Conservation (phyloP, 1,140 invertebrate genomes). For the Phocides pigmalion region DNA sequence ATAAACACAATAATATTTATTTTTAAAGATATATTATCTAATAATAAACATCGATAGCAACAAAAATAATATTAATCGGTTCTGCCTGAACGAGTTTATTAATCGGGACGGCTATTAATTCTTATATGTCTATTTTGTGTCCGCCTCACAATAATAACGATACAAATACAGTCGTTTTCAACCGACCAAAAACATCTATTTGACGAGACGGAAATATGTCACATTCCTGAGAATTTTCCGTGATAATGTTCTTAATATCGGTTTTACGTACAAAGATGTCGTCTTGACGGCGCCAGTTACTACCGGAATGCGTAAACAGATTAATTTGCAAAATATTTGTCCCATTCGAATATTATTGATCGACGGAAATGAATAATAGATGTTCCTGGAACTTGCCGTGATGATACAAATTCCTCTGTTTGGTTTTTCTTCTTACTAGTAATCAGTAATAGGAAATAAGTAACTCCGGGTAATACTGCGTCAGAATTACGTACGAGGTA, state of each 20-base stretch:
- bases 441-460: too few relatives aligned
- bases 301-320: slow-evolving; percentile 21
- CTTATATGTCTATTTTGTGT: slow-evolving; percentile 32
- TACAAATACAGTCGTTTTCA: slow-evolving; percentile 40
- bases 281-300: slow-evolving; percentile 28
- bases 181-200: slow-evolving; percentile 33
- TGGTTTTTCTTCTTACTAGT: too few relatives aligned
- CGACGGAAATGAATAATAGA: background rate
- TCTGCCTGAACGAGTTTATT: slow-evolving; percentile 30
- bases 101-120: slow-evolving; percentile 28
- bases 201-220: slow-evolving; percentile 39
- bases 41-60: slow-evolving; percentile 15
- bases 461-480: too few relatives aligned
- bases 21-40: background rate
- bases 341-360: background rate
- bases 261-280: slow-evolving; percentile 37
- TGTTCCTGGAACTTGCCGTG: slow-evolving; percentile 6
- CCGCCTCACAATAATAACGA: slow-evolving; percentile 19
- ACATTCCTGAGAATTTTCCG: slow-evolving; percentile 51
- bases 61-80: too few relatives aligned
- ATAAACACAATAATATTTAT: too few relatives aligned
- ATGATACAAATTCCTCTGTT: background rate
- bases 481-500: too few relatives aligned
- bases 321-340: slow-evolving; percentile 21
- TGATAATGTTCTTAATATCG: slow-evolving; percentile 17